A percentile compares a stretch with the other conserved stretches of the same genome.
These are phyloP conservation scores for Monodelphis domestica DNA, from an alignment of 2,797 vertebrate species.

Conservation along the genomic window DNA sequence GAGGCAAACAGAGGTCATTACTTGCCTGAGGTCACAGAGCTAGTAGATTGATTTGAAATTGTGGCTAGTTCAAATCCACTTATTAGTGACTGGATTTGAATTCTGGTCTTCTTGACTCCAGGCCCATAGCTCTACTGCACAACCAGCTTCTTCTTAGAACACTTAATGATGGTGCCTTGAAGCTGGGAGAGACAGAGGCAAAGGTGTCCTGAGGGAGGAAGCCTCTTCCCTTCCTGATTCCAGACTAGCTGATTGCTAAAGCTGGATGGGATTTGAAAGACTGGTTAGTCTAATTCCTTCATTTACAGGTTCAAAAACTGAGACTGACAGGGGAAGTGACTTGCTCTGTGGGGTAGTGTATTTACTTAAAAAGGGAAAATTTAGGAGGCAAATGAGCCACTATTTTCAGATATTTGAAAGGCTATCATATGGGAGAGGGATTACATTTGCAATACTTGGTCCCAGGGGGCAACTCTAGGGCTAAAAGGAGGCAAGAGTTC, in stretches of 20 bases:
- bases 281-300: neutral
- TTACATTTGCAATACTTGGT: neutral
- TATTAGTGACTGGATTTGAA: neutral
- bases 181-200: neutral
- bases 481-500: neutral
- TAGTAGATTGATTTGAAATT: neutral
- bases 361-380: neutral
- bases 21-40: neutral
- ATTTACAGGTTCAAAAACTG: neutral
- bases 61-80: neutral
- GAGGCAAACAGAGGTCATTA: neutral
- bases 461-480: neutral
- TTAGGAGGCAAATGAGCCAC: neutral
- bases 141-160: neutral
- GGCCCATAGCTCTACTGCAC: neutral
- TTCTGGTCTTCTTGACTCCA: neutral
- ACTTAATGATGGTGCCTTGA: neutral
- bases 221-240: neutral
- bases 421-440: neutral
- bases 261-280: neutral
- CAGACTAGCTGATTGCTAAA: neutral
- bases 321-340: neutral
- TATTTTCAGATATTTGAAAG: neutral
- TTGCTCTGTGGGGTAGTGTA: neutral
- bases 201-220: neutral